Percentiles rank a stretch among this genome's conserved stretches.
Evolutionary conservation across 2,797 vertebrate species (phyloP).

Genomic region (Clamator glandarius): DNA sequence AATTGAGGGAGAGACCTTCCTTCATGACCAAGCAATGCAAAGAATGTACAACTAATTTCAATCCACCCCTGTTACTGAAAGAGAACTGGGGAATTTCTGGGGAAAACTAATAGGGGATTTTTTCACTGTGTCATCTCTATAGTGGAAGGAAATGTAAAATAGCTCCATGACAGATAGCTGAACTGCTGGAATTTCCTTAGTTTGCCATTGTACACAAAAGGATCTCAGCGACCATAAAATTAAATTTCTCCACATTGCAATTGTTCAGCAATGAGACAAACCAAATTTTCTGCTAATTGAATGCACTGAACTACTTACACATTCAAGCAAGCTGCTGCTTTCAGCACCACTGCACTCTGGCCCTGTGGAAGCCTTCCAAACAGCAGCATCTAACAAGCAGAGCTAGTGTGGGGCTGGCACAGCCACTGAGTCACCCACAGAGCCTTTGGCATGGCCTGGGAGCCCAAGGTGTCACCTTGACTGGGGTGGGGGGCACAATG

Average conservation of each 20-base stretch:
- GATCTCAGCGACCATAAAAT: slow-evolving; percentile 63
- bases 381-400: not conserved
- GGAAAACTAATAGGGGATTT: slow-evolving; percentile 5
- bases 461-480: not conserved
- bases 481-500: too few species aligned
- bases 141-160: slow-evolving; percentile 28
- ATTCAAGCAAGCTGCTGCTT: slow-evolving; percentile 13
- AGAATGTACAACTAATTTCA: not conserved
- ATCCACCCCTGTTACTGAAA: slow-evolving; percentile 3
- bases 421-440: not conserved
- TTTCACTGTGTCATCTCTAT: slow-evolving; percentile 39
- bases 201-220: slow-evolving; percentile 60
- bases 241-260: slow-evolving; percentile 55
- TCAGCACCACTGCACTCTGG: not conserved
- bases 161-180: slow-evolving; percentile 35
- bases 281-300: slow-evolving; percentile 66
- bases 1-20: not conserved
- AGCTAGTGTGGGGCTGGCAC: not conserved
- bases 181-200: slow-evolving; percentile 30
- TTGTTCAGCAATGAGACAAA: slow-evolving; percentile 46
- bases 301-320: slow-evolving; percentile 10
- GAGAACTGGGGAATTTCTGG: too few species aligned
- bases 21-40: not conserved
- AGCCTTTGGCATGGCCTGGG: not conserved
- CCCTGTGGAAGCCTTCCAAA: slow-evolving; percentile 40